phyloP scores from a whole-genome alignment of 37 sponge, comb jelly and placozoan genomes.

The Cliona cf. orientalis region DNA sequence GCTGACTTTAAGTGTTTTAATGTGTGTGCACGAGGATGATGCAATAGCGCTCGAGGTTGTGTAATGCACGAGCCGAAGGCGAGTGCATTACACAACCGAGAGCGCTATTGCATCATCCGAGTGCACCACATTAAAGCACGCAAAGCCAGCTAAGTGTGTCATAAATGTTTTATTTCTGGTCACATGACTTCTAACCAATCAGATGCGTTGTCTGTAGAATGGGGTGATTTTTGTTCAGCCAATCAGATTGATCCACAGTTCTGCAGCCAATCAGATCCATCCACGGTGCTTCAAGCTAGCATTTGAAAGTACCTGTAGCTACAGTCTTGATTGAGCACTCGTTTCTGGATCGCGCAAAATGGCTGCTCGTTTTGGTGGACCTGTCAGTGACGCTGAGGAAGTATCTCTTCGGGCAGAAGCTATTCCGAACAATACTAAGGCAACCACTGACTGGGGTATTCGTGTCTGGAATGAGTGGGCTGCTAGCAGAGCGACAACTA shows the following conservation, averaged over 20 bases:
- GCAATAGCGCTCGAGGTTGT: neutral
- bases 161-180: conserved; percentile 13
- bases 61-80: conserved; percentile 5
- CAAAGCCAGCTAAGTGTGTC: conserved; percentile 5
- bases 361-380: conserved; percentile 12
- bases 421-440: conserved; percentile 1
- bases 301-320: neutral
- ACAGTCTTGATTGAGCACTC: too few relatives aligned
- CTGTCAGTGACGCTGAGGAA: conserved; percentile 2
- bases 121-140: conserved; percentile 12
- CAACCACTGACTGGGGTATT: conserved; percentile 27
- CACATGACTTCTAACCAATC: conserved; percentile 14
- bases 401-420: neutral
- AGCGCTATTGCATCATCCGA: conserved; percentile 26
- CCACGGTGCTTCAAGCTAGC: neutral
- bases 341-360: too few relatives aligned
- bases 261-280: neutral
- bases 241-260: too few relatives aligned
- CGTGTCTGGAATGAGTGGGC: conserved; percentile 44
- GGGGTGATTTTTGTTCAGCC: neutral
- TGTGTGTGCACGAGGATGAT: too few relatives aligned
- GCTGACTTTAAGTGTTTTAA: too few relatives aligned
- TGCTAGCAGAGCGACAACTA: neutral
- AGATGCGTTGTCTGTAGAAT: too few relatives aligned
- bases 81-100: conserved; percentile 14